phyloP scores from a whole-genome alignment of 2,888 invertebrate genomes.

The Phortica okadai region DNA sequence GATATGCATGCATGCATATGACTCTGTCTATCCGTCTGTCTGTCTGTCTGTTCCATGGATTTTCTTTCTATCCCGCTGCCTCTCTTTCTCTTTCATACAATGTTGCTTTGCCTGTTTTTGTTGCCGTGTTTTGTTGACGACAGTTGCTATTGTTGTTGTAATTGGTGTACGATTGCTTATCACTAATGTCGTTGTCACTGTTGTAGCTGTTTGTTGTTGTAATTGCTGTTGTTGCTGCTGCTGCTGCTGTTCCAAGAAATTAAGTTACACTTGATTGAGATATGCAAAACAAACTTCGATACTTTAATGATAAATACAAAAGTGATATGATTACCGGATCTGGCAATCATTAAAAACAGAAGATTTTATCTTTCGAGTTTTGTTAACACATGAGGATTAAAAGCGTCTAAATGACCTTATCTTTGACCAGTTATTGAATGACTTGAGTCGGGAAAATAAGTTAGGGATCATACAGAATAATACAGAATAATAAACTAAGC shows the following conservation, averaged over 20 bases:
- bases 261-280: slow-evolving; percentile 56
- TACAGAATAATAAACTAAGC: no score
- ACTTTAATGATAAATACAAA: slow-evolving; percentile 65
- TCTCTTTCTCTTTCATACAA: not conserved
- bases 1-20: slow-evolving; percentile 45
- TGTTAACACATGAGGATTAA: no score
- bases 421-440: no score
- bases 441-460: no score
- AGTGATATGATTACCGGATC: not conserved
- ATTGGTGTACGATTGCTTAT: slow-evolving; percentile 36
- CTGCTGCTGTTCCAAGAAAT: slow-evolving; percentile 48
- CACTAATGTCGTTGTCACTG: slow-evolving; percentile 23
- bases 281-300: slow-evolving; percentile 62
- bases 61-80: not conserved
- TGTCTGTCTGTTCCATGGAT: not conserved
- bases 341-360: not conserved
- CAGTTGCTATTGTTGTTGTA: slow-evolving; percentile 36
- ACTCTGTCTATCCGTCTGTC: not conserved
- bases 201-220: slow-evolving; percentile 34
- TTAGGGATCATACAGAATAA: no score
- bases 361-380: not conserved
- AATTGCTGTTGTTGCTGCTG: slow-evolving; percentile 36
- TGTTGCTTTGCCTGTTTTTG: slow-evolving; percentile 55
- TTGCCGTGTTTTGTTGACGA: not conserved
- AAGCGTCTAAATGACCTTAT: no score